Evolutionary conservation across 2,888 invertebrate species (phyloP), one percentile per base, ranked within the genome.

Genomic region (Drosophila niveifrons): DNA sequence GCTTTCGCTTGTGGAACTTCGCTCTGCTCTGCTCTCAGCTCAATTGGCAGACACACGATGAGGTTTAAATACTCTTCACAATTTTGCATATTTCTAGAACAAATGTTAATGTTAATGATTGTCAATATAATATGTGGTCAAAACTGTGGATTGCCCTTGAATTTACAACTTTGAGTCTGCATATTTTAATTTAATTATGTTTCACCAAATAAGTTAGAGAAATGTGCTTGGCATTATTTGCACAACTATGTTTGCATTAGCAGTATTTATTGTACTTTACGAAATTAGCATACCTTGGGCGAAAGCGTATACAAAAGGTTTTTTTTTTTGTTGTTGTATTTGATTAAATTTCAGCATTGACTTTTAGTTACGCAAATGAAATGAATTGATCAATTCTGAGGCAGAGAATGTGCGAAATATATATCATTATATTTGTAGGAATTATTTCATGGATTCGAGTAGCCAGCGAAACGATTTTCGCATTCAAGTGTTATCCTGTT

Each of bases 1-100:
- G 52, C 31, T 61, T 57, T 47, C 46, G 57, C 68, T 74, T 55
- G 53, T 71, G 76, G 46, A 48, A 71, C 41, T 71, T 51, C 43
- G 36, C 7, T 36, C 15, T 28, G 34, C 44, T 36, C 10, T 28
- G n/a, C 36, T 44, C 41, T 31, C n/a, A n/a, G 31, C 43, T 46
- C 56, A 56, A 56, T 56, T 56, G 56, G 23, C 46, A 11, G 41
- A 31, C 8, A 31, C 9, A 31, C 10, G 34, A 10, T 34, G 34
- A 10, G 34, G 11, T 11, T 34, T 34, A 34, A 34, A 34, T 34
- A 34, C 34, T 34, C 34, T 34, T 31, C 29, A 10, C 29, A 9
- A 2, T 31, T 31, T 31, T 8, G 34, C 11, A 4, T 23, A 23
- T 6, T 23, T 23, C 23, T 4, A 3, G 4, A 23, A 23, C 6